A percentile compares a stretch with the other conserved stretches of the same genome.
Evolutionary conservation across 2,888 invertebrate genomes (phyloP).

Genomic region (Thera britannica): DNA sequence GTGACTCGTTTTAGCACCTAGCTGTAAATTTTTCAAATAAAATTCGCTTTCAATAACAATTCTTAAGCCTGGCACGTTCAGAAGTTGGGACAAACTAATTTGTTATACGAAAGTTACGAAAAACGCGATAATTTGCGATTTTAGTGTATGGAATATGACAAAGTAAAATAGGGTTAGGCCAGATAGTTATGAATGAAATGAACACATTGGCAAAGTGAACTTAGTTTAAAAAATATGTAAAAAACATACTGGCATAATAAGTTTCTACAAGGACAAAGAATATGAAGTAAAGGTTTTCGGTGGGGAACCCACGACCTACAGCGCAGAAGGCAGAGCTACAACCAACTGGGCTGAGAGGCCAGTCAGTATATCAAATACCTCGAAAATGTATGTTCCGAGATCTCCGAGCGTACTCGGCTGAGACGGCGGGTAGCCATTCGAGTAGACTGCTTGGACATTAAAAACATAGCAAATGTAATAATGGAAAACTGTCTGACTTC

Average conservation of each 20-base stretch:
- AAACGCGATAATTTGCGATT: not conserved
- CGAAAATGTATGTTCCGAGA: not conserved
- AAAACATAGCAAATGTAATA: conserved; percentile 15
- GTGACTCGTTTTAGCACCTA: conserved; percentile 31
- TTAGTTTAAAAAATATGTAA: not conserved
- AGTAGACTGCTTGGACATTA: conserved; percentile 19
- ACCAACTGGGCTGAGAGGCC: too few relatives aligned
- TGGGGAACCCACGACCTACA: too few relatives aligned
- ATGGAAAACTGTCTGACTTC: conserved; percentile 33
- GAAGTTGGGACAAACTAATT: not conserved
- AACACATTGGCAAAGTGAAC: not conserved
- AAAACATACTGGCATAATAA: not conserved
- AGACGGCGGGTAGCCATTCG: conserved; percentile 14
- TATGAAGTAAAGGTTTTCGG: not conserved
- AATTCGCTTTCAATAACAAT: conserved; percentile 28
- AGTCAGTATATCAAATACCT: not conserved
- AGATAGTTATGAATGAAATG: not conserved
- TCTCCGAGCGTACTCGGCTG: not conserved
- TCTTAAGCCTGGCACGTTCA: conserved; percentile 20
- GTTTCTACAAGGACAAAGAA: not conserved
- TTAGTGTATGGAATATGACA: not conserved
- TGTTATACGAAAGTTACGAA: not conserved
- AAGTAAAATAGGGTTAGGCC: not conserved
- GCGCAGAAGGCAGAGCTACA: too few relatives aligned
- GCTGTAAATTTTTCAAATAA: conserved; percentile 23